phyloP scores from a whole-genome alignment of 2,888 invertebrate species.

The Drosophila macrothrix region DNA sequence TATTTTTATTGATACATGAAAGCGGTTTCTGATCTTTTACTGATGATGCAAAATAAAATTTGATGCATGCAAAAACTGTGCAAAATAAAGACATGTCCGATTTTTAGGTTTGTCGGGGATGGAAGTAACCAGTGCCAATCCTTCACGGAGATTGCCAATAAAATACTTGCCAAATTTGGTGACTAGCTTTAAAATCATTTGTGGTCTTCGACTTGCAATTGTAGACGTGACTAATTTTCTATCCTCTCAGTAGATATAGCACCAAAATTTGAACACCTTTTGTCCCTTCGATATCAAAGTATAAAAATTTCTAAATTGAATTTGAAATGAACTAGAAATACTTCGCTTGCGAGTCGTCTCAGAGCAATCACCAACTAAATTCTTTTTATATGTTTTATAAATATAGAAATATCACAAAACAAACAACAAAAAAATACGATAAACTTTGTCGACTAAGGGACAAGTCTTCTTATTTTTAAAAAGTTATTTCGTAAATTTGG shows the following conservation, averaged over 20 bases:
- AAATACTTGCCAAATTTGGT: not conserved
- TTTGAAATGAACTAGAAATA: not conserved
- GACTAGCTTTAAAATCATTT: not conserved
- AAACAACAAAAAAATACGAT: not conserved
- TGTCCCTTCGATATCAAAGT: not conserved
- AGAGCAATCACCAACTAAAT: not conserved
- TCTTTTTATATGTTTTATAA: not conserved
- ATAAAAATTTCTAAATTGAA: not conserved
- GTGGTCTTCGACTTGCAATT: not conserved
- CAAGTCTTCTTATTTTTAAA: not conserved
- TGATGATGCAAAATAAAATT: too few relatives aligned
- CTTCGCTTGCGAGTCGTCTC: not conserved
- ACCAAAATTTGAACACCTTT: not conserved
- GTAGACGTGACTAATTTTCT: not conserved
- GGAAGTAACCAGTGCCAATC: not conserved
- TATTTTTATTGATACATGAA: not conserved
- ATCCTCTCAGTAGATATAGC: not conserved
- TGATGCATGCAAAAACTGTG: not conserved
- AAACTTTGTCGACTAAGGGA: not conserved
- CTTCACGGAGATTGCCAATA: not conserved
- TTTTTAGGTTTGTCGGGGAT: too few relatives aligned
- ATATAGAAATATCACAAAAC: not conserved
- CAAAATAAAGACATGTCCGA: not conserved
- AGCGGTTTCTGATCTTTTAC: not conserved
- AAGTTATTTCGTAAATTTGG: not conserved